Evolutionary conservation across 2,113 vertebrate species (phyloP), one percentile per base, ranked within the genome.

Genomic region (Oxyura jamaicensis): DNA sequence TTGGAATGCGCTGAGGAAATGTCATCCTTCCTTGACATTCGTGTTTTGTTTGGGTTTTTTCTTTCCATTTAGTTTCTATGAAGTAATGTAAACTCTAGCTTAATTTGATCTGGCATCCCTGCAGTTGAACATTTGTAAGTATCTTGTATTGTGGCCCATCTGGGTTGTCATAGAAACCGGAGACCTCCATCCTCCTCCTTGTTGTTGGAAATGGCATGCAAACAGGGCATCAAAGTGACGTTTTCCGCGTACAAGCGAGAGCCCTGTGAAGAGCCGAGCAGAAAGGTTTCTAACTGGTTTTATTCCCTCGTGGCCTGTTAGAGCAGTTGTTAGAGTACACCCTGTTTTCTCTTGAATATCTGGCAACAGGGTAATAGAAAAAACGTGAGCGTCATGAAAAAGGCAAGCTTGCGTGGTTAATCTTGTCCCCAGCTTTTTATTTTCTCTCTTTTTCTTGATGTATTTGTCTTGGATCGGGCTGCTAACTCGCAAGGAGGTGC

Each of bases 111-210:
- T 98, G 97, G 96, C 97, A 98, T 97, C 95, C 93, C 97, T 39
- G 93, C 97, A 93, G 97, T 97, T 88, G 97, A 98, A 98, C 97
- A 96, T 97, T 98, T 98, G 94, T 97, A 97, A 98, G 97, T 98
- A 97, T 98, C 97, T 97, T 98, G 96, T 98, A 97, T 97, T 98
- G 97, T 98, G 97, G 98, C 98, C 98, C 98, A 97, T 98, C 97
- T 98, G 98, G 95, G 98, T 98, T 98, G 97, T 97, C 98, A 98
- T 98, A 98, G 98, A 98, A 98, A 98, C 98, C 12, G 2, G 96
- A 98, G 98, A 97, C 97, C 98, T 98, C 98, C 98, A 98, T 98
- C 95, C 97, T 98, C 95, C 98, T 97, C 92, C 97, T 95, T 97
- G 96, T 97, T 97, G 97, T 98, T 98, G 97, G 97, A 98, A 98